Percentiles rank a stretch among this genome's conserved stretches.
phyloP scores from a whole-genome alignment of 2,113 vertebrate species.

The Vanacampus margaritifer region DNA sequence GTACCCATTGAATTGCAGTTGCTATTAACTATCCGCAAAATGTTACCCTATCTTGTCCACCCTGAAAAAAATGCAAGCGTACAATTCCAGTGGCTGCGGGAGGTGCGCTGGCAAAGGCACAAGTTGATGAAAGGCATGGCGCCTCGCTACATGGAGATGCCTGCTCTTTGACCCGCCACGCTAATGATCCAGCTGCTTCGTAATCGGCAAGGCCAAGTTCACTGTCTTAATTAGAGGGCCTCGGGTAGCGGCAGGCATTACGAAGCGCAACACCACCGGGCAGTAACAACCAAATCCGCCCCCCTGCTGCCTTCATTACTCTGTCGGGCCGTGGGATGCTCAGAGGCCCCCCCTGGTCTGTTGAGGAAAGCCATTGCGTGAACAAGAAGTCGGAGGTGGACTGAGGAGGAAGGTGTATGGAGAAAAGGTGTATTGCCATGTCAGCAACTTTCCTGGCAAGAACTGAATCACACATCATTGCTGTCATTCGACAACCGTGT shows the following conservation, averaged over 20 bases:
- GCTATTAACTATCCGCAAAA: not conserved
- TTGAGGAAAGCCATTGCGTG: slow-evolving; percentile 19
- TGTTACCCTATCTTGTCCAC: not conserved
- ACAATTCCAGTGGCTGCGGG: slow-evolving; percentile 16
- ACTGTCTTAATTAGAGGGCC: slow-evolving; percentile 62
- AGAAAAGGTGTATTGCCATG: not conserved
- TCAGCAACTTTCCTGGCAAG: not conserved
- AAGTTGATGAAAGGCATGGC: slow-evolving; percentile 45
- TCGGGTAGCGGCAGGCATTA: slow-evolving; percentile 50
- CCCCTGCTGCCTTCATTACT: slow-evolving; percentile 49
- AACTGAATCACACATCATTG: not conserved
- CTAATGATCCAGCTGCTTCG: slow-evolving; percentile 68
- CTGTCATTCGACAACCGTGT: not conserved
- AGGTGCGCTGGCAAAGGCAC: slow-evolving; percentile 38
- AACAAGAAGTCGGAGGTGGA: not conserved
- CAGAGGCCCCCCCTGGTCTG: slow-evolving; percentile 19
- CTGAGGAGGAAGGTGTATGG: not conserved
- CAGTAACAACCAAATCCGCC: slow-evolving; percentile 30
- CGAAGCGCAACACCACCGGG: slow-evolving; percentile 40
- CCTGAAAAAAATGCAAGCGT: slow-evolving; percentile 8
- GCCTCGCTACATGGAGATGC: slow-evolving; percentile 33
- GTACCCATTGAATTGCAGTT: not conserved
- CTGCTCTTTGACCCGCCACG: slow-evolving; percentile 55
- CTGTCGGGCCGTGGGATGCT: slow-evolving; percentile 37
- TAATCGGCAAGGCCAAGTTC: slow-evolving; percentile 52